A percentile compares a stretch with the other conserved stretches of the same genome.
Evolutionary conservation across 2,888 invertebrate species (phyloP).

Genomic region (Lysandra coridon): DNA sequence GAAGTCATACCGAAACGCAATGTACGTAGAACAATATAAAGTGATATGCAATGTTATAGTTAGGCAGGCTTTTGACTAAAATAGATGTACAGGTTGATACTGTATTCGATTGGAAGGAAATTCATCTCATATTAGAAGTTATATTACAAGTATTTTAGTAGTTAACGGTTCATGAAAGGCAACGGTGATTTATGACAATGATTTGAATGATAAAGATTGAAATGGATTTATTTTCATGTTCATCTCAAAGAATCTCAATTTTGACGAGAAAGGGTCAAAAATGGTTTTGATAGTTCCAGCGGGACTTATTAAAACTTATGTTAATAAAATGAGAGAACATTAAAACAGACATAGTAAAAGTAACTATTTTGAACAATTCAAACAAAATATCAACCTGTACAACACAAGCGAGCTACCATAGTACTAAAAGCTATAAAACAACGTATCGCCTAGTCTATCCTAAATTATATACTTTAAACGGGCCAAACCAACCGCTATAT

Average conservation of each 20-base stretch:
- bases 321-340: no score
- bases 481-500: conserved; percentile 51
- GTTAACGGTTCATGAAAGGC: no score
- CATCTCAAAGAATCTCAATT: no score
- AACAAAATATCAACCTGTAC: conserved; percentile 40
- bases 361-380: not conserved
- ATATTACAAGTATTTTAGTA: no score
- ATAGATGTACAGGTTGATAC: conserved; percentile 36
- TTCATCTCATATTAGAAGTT: not conserved
- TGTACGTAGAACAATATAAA: conserved; percentile 56
- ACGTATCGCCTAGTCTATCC: conserved; percentile 38
- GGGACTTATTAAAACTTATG: no score
- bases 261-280: no score
- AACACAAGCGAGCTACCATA: conserved; percentile 37
- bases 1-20: conserved; percentile 30
- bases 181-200: no score
- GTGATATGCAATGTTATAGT: conserved; percentile 78
- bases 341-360: no score
- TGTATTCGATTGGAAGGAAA: not conserved
- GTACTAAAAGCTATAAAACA: conserved; percentile 32
- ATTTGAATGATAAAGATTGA: no score
- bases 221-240: no score
- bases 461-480: conserved; percentile 42
- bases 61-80: conserved; percentile 67
- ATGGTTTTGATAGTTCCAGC: no score